Base-by-base conservation (phyloP, 2,888 invertebrate genomes). In the Tenthredo amoena region DNA sequence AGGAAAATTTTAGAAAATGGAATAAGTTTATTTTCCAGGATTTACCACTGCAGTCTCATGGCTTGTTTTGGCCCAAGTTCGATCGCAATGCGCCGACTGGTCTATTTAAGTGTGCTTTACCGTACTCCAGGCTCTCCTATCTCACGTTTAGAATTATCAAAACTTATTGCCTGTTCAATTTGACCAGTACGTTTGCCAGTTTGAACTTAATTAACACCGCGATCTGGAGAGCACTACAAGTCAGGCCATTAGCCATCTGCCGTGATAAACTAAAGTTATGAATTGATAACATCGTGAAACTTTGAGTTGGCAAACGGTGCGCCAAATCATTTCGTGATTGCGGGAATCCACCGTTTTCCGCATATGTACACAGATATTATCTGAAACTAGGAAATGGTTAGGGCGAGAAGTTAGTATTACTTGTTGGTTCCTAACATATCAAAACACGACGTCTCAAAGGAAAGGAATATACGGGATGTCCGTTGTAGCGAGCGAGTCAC, bases 141-240 rank as follows among this genome's bases (percentile, higher is more conserved):
- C 31, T 55, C 55, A 77, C 55, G 34, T 58, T 58, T 40, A 62
- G 31, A 81, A 34, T 62, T 37, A 62, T 81, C 34, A 62, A 62
- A 62, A 21, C 79, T 62, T 37, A 58, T 62, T 40, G 18, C 37
- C 79, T 26, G 21, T 50, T 21, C 21, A 62, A 37, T 62, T 58
- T 81, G 79, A 81, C 79, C 79, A 81, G 58, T 81, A 62, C 79
- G 37, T 81, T 81, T 62, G 40, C 58, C 18, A 58, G 37, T 81
- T 21, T 50, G 34, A 62, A 37, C 58, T 62, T 81, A 37, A 81
- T 81, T 58, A 81, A 81, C 79, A 62, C 37, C 37, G 62, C 40
- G 72, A 40, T 81, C n/a, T 37, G 62, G n/a, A 37, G 62, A 26
- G 37, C 21, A 21, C 62, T 81, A 62, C 21, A 62, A 81, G 34